Evolutionary conservation across 2,113 vertebrate species (phyloP).

Genomic region (Catharus bicknelli): DNA sequence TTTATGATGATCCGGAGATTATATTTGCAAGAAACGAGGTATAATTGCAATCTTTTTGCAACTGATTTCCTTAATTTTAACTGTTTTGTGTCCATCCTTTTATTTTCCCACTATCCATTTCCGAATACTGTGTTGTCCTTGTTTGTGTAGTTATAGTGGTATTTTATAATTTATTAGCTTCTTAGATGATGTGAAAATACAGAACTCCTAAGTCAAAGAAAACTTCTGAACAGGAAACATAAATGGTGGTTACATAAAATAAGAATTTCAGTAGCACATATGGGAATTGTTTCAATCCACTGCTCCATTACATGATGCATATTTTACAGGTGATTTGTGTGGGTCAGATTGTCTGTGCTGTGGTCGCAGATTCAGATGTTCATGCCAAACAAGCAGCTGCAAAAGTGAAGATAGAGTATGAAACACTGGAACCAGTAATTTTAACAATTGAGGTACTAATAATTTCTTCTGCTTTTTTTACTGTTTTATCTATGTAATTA

Average conservation of each 20-base stretch:
- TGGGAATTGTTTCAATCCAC: background rate
- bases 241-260: background rate
- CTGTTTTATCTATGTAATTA: background rate
- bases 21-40: conserved; percentile 71
- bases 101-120: background rate
- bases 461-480: background rate
- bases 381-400: conserved; percentile 69
- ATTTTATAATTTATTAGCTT: background rate
- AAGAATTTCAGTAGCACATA: background rate
- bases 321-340: conserved; percentile 73
- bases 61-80: background rate
- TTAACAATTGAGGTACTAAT: conserved; percentile 71
- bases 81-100: background rate
- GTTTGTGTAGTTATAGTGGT: background rate
- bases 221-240: background rate
- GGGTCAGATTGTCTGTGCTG: conserved; percentile 77
- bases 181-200: background rate
- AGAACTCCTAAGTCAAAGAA: background rate
- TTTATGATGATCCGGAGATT: conserved; percentile 19
- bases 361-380: conserved; percentile 68
- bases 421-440: conserved; percentile 71
- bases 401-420: conserved; percentile 74
- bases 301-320: background rate
- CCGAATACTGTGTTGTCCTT: background rate
- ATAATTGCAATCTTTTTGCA: background rate